A percentile compares a stretch with the other conserved stretches of the same genome.
Conservation (phyloP, 1,140 invertebrate genomes). For the Sitophilus oryzae region DNA sequence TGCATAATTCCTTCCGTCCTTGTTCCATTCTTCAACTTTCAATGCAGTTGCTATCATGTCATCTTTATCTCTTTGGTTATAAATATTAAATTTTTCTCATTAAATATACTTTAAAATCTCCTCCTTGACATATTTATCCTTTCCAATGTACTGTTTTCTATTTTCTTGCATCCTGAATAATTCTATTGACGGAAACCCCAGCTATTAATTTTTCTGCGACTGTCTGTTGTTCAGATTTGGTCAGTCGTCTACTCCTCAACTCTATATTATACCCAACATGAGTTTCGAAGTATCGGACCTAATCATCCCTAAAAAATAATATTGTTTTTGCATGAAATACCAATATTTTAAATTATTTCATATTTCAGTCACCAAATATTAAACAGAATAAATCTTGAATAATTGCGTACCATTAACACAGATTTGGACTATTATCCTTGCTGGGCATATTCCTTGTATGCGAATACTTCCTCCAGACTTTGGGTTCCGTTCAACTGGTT, state of each 20-base stretch:
- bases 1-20: slow-evolving; percentile 12
- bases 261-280: not conserved
- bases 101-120: slow-evolving; percentile 4
- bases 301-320: no score
- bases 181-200: not conserved
- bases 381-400: no score
- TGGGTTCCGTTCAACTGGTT: no score
- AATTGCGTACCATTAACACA: no score
- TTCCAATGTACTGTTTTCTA: slow-evolving; percentile 3
- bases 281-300: no score
- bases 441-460: no score
- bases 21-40: slow-evolving; percentile 15
- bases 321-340: no score
- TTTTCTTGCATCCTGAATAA: slow-evolving; percentile 14
- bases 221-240: not conserved
- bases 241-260: not conserved
- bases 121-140: slow-evolving; percentile 11
- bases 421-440: no score
- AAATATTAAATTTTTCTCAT: slow-evolving; percentile 11
- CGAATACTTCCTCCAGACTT: no score
- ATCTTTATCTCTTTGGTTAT: slow-evolving; percentile 12
- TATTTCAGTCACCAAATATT: no score
- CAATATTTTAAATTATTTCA: no score
- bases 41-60: slow-evolving; percentile 9
- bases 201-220: not conserved